Evolutionary conservation across 2,888 invertebrate genomes (phyloP).

Genomic region (Adelognathus sp.): DNA sequence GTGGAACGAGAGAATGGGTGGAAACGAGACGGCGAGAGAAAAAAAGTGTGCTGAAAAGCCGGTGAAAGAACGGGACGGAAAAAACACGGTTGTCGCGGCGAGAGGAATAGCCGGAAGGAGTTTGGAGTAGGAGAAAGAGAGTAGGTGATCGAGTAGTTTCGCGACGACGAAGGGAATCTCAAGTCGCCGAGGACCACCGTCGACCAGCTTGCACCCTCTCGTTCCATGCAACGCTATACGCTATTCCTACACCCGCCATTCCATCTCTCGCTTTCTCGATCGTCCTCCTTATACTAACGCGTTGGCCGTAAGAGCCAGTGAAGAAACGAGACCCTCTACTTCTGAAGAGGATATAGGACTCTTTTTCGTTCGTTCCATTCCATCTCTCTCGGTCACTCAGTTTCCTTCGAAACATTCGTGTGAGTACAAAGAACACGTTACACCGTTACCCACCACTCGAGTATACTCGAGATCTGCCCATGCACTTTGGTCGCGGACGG

Average conservation of each 20-base stretch:
- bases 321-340: slow-evolving; percentile 39
- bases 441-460: slow-evolving; percentile 61
- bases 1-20: slow-evolving; percentile 47
- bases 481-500: slow-evolving; percentile 16
- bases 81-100: slow-evolving; percentile 56
- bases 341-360: slow-evolving; percentile 20
- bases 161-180: slow-evolving; percentile 58
- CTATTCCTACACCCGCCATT: neutral
- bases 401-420: slow-evolving; percentile 31
- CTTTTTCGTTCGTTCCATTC: slow-evolving; percentile 23
- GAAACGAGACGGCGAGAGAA: slow-evolving; percentile 29
- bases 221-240: neutral
- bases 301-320: neutral
- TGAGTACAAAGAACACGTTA: slow-evolving; percentile 67
- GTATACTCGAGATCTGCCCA: neutral
- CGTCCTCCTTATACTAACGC: slow-evolving; percentile 21
- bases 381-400: slow-evolving; percentile 52
- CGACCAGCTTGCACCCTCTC: slow-evolving; percentile 19
- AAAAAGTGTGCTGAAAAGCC: slow-evolving; percentile 25
- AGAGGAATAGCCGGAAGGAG: slow-evolving; percentile 56
- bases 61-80: slow-evolving; percentile 54
- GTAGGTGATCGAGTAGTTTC: slow-evolving; percentile 70
- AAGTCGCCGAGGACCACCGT: slow-evolving; percentile 45
- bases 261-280: slow-evolving; percentile 19
- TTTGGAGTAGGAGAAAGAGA: slow-evolving; percentile 59